Base-by-base conservation (phyloP, 1,140 invertebrate species). In the Phocides pigmalion region DNA sequence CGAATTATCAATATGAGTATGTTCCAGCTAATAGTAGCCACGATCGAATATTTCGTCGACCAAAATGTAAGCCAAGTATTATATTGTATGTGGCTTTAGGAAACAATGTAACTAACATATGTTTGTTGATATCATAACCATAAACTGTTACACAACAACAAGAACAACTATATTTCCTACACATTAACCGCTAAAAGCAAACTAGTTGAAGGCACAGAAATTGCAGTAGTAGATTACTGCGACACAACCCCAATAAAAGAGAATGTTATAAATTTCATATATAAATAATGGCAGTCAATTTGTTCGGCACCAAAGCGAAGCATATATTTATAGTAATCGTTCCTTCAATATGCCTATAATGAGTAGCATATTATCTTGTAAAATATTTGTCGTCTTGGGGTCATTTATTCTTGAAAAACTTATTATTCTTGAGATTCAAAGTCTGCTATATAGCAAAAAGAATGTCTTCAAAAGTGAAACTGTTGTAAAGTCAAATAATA, bases 131-230 rank as follows among this genome's bases (percentile, higher is more conserved):
- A 58, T n/a, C 11, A 16, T 28, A 37, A 62, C 50, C 32, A 56
- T 62, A n/a, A 61, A 62, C 63, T 39, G 51, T 61, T 72, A 72
- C 67, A 73, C 53, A 54, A 65, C 62, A 64, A 65, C 66, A 79
- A 65, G 67, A 69, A 62, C 64, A 71, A 42, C 63, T 74, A 74
- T 59, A 49, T 63, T 66, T 70, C 56, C 51, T 70, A 71, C 54
- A 73, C 46, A 67, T 72, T 71, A 73, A 84, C 76, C 75, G 76
- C 79, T 77, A 71, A 82, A 86, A 86, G 81, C 79, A 87, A 84
- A 82, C 76, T 81, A 82, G 70, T 80, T 54, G 74, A 89, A 88
- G 85, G 85, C 87, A 89, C 87, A 80, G 79, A 87, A 82, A 80
- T 74, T 82, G 81, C 76, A 84, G 72, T 82, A 79, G 58, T 82